Evolutionary conservation across 2,888 invertebrate species (phyloP).

Genomic region (Belgica antarctica): DNA sequence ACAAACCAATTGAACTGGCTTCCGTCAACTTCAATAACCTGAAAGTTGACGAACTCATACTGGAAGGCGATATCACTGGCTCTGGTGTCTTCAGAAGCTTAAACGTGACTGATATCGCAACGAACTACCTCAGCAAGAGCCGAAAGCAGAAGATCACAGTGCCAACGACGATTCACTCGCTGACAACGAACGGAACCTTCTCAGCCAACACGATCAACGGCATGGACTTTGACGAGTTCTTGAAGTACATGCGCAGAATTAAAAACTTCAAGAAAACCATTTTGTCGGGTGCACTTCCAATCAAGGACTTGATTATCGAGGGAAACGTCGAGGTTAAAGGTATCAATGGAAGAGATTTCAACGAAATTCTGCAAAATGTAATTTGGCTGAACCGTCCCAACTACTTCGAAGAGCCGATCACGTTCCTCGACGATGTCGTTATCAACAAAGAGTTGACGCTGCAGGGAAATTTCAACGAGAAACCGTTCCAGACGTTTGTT

Average conservation of each 20-base stretch:
- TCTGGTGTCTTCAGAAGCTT: constrained; percentile 49
- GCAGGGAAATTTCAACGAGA: constrained; percentile 51
- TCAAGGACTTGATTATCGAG: constrained; percentile 51
- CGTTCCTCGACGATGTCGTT: constrained; percentile 49
- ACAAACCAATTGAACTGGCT: constrained; percentile 48
- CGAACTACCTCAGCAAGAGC: constrained; percentile 51
- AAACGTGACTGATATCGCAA: constrained; percentile 49
- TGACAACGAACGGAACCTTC: constrained; percentile 51
- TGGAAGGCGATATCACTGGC: constrained; percentile 53
- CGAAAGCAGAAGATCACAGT: constrained; percentile 49
- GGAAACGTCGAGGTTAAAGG: constrained; percentile 51
- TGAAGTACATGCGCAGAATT: constrained; percentile 48
- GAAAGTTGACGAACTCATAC: constrained; percentile 49
- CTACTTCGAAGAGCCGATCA: constrained; percentile 49
- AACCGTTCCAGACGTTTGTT: constrained; percentile 52
- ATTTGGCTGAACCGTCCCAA: constrained; percentile 55
- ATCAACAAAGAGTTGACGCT: constrained; percentile 49
- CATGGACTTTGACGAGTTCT: constrained; percentile 50
- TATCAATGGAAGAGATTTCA: constrained; percentile 49
- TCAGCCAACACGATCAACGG: constrained; percentile 53
- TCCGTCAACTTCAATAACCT: constrained; percentile 49
- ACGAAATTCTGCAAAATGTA: constrained; percentile 51
- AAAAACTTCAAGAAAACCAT: constrained; percentile 51
- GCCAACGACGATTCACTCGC: constrained; percentile 50
- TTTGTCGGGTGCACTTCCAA: constrained; percentile 52